These are phyloP conservation scores for Peromyscus maniculatus DNA, from an alignment of 2,113 vertebrate genomes.

Conservation along the genomic window DNA sequence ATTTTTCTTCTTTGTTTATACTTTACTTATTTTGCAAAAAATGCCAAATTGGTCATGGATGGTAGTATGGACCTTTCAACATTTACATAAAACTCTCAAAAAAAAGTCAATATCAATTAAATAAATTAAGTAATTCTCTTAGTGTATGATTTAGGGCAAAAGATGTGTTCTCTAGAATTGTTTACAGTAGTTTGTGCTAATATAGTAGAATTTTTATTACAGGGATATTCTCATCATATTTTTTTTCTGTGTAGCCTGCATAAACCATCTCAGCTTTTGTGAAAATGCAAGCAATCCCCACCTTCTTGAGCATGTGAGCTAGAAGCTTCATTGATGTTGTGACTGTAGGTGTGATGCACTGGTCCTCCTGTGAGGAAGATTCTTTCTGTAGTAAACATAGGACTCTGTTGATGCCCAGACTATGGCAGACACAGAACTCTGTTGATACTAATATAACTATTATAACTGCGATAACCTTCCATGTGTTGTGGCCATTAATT, in stretches of 20 bases:
- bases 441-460: background rate
- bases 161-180: background rate
- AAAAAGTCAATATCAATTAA: background rate
- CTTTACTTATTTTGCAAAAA: slow-evolving; percentile 26
- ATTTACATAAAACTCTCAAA: background rate
- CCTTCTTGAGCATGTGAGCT: background rate
- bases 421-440: background rate
- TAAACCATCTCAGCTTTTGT: background rate
- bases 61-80: background rate
- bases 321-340: background rate
- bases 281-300: background rate
- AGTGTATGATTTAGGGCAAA: background rate
- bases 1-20: background rate
- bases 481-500: background rate
- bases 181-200: background rate
- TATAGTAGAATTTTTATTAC: background rate
- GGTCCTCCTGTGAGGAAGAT: background rate
- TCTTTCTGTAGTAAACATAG: background rate
- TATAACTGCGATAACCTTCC: slow-evolving; percentile 16
- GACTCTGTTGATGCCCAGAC: background rate
- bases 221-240: background rate
- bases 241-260: background rate
- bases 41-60: background rate
- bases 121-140: slow-evolving; percentile 17
- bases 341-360: background rate